Percentiles rank a stretch among this genome's conserved stretches.
phyloP scores from a whole-genome alignment of 1,140 invertebrate genomes.

The Camponotus pennsylvanicus region DNA sequence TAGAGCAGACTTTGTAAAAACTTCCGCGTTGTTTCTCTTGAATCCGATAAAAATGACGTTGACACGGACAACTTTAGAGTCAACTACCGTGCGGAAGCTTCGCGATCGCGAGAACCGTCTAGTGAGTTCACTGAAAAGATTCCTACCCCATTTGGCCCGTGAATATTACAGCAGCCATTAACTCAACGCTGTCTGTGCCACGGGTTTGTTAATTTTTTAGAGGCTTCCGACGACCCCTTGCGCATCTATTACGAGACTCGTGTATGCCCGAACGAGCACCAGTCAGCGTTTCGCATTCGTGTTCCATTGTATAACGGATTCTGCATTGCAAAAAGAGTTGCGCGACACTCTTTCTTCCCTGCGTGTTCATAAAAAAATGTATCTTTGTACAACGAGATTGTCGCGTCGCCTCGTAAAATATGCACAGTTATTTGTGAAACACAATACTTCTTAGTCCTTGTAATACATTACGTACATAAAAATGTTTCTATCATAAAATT shows the following conservation, averaged over 20 bases:
- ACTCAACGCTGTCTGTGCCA: slow-evolving; percentile 18
- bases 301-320: slow-evolving; percentile 18
- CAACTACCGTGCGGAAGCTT: slow-evolving; percentile 1
- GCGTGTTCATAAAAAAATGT: slow-evolving; percentile 58
- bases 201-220: slow-evolving; percentile 71
- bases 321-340: background rate
- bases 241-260: slow-evolving; percentile 3
- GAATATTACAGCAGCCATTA: slow-evolving; percentile 74
- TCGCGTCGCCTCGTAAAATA: background rate
- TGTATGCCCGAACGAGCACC: slow-evolving; percentile 7
- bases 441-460: background rate
- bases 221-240: slow-evolving; percentile 5
- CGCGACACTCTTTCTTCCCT: background rate
- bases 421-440: slow-evolving; percentile 28
- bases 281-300: slow-evolving; percentile 28
- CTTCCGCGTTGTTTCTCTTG: slow-evolving; percentile 10
- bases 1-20: background rate
- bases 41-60: slow-evolving; percentile 3
- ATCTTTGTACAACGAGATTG: slow-evolving; percentile 25
- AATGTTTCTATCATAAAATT: background rate
- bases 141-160: slow-evolving; percentile 52
- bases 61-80: slow-evolving; percentile 17
- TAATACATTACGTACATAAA: background rate
- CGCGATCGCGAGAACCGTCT: slow-evolving; percentile 30
- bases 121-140: slow-evolving; percentile 28